These are phyloP conservation scores for Dipodomys stephensi DNA, from an alignment of 2,113 vertebrate species.

Conservation along the genomic window DNA sequence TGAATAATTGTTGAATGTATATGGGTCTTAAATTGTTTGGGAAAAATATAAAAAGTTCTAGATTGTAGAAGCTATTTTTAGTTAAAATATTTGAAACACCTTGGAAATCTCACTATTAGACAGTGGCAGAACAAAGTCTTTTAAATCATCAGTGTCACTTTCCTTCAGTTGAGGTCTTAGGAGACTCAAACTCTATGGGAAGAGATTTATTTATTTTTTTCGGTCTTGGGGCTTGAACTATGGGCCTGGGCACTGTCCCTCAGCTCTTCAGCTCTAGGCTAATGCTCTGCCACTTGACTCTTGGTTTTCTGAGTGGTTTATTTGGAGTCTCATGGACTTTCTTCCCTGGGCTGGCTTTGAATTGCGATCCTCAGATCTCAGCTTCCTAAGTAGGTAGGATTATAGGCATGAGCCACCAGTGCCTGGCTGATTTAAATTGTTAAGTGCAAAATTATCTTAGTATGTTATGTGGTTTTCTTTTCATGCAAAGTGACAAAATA, in stretches of 20 bases:
- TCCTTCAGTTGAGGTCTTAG: background rate
- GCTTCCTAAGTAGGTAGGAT: too few relatives aligned
- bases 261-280: too few relatives aligned
- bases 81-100: conserved; percentile 27
- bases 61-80: conserved; percentile 17
- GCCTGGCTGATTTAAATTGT: background rate
- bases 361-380: too few relatives aligned
- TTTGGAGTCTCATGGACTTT: too few relatives aligned
- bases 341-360: too few relatives aligned
- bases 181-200: background rate
- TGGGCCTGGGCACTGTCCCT: too few relatives aligned
- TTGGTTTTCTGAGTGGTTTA: too few relatives aligned
- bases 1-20: conserved; percentile 37
- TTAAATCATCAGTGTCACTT: background rate
- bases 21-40: conserved; percentile 31
- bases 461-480: background rate
- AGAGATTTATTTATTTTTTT: background rate
- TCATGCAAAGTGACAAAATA: background rate
- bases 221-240: too few relatives aligned
- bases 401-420: too few relatives aligned
- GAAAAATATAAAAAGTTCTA: background rate
- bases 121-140: background rate
- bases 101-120: conserved; percentile 32
- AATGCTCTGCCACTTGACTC: too few relatives aligned
- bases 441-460: conserved; percentile 8